phyloP scores from a whole-genome alignment of 1,140 invertebrate genomes.

The Bombus difficillimus region DNA sequence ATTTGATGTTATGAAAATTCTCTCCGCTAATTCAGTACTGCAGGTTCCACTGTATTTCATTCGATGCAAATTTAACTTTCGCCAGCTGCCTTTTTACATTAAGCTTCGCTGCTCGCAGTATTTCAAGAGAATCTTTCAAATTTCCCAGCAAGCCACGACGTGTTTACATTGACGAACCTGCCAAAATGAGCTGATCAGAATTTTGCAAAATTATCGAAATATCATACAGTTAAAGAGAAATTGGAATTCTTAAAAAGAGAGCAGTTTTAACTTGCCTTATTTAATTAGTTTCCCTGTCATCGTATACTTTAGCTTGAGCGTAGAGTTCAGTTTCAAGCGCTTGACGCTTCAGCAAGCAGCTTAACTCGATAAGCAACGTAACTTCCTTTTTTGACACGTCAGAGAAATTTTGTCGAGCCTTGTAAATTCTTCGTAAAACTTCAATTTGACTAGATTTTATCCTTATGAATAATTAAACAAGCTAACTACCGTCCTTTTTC shows the following conservation, averaged over 20 bases:
- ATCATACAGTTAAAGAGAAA: too few species aligned
- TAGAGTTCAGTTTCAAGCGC: too few species aligned
- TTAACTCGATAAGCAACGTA: not conserved
- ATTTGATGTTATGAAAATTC: too few species aligned
- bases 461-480: conserved; percentile 11
- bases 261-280: not conserved
- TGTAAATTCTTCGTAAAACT: not conserved
- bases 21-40: too few species aligned
- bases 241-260: not conserved
- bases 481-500: not conserved
- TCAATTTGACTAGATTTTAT: conserved; percentile 39
- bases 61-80: not conserved
- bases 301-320: not conserved
- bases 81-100: not conserved
- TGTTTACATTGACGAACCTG: too few species aligned
- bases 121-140: too few species aligned
- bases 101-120: not conserved
- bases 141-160: too few species aligned
- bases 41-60: not conserved
- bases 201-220: too few species aligned
- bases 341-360: too few species aligned
- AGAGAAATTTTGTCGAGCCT: not conserved
- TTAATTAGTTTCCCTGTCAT: not conserved
- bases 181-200: too few species aligned
- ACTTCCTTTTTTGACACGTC: conserved; percentile 14